phyloP scores from a whole-genome alignment of 2,888 invertebrate species.

The Erpobdella octoculata region DNA sequence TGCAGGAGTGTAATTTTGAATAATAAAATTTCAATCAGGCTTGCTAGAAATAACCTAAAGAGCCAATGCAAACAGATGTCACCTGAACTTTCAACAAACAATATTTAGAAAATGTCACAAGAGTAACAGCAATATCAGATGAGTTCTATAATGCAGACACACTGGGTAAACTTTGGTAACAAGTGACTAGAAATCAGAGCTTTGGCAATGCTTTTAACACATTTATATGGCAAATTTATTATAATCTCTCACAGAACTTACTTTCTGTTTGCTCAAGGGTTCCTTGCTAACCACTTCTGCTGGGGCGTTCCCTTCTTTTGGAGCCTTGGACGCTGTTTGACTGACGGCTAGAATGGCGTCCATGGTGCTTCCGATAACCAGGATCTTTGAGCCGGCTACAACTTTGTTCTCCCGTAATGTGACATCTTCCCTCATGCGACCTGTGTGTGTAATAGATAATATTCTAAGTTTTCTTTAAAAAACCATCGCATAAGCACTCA shows the following conservation, averaged over 20 bases:
- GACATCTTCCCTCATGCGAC: slow-evolving; percentile 71
- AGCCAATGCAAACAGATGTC: no score
- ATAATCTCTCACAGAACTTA: slow-evolving; percentile 38
- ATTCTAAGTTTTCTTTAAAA: neutral
- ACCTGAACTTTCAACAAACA: no score
- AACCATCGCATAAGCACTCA: neutral
- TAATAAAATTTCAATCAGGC: no score
- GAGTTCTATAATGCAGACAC: no score
- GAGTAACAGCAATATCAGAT: no score
- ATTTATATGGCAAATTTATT: no score
- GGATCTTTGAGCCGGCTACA: slow-evolving; percentile 70
- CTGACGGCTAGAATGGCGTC: slow-evolving; percentile 76
- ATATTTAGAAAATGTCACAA: no score
- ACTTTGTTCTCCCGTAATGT: slow-evolving; percentile 72
- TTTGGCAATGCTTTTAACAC: no score
- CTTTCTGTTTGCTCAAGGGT: slow-evolving; percentile 53
- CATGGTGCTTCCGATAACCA: slow-evolving; percentile 82
- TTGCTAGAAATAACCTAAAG: no score
- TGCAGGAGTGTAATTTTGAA: no score
- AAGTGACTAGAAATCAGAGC: no score
- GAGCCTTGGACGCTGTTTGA: slow-evolving; percentile 57
- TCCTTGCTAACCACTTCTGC: slow-evolving; percentile 49
- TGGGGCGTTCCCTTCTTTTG: slow-evolving; percentile 47
- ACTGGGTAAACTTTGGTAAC: no score
- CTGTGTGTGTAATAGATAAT: slow-evolving; percentile 47